Percentiles rank a stretch among this genome's conserved stretches.
phyloP scores from a whole-genome alignment of 2,113 vertebrate species.

The Calidris pygmaea region DNA sequence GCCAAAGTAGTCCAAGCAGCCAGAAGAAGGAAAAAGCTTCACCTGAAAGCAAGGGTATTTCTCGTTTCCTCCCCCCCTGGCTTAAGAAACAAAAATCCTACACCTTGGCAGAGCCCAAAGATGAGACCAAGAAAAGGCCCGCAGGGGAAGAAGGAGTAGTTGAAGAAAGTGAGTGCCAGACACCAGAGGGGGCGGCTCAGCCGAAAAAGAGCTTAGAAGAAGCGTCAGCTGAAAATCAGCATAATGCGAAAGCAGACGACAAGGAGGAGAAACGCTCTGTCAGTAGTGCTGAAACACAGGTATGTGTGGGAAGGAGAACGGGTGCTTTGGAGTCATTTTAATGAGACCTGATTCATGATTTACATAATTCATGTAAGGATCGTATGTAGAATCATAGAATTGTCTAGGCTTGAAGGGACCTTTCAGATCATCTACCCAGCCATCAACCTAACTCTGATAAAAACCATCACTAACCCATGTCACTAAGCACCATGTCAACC shows the following conservation, averaged over 20 bases:
- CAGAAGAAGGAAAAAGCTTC: slow-evolving; percentile 80
- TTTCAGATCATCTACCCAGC: too few relatives aligned
- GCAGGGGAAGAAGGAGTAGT: slow-evolving; percentile 45
- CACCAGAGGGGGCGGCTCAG: slow-evolving; percentile 39
- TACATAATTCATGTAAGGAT: background rate
- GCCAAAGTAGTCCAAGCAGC: slow-evolving; percentile 67
- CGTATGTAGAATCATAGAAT: too few relatives aligned
- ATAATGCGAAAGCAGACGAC: slow-evolving; percentile 70
- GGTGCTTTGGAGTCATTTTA: background rate
- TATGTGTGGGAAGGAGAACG: slow-evolving; percentile 29
- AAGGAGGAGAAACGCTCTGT: slow-evolving; percentile 76
- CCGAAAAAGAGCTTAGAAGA: slow-evolving; percentile 73
- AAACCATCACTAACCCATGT: too few relatives aligned
- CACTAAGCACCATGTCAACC: too few relatives aligned
- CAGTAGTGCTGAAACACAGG: slow-evolving; percentile 82
- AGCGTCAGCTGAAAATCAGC: slow-evolving; percentile 32
- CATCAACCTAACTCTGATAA: too few relatives aligned
- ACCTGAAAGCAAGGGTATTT: slow-evolving; percentile 85
- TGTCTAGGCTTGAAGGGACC: too few relatives aligned
- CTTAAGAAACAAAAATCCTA: slow-evolving; percentile 95
- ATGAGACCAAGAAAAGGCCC: slow-evolving; percentile 70
- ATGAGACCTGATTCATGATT: background rate
- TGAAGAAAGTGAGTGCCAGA: slow-evolving; percentile 47
- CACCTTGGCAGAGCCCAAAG: slow-evolving; percentile 77
- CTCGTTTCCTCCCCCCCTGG: slow-evolving; percentile 94